Evolutionary conservation across 1,140 invertebrate genomes (phyloP).

Genomic region (Cecropterus lyciades): DNA sequence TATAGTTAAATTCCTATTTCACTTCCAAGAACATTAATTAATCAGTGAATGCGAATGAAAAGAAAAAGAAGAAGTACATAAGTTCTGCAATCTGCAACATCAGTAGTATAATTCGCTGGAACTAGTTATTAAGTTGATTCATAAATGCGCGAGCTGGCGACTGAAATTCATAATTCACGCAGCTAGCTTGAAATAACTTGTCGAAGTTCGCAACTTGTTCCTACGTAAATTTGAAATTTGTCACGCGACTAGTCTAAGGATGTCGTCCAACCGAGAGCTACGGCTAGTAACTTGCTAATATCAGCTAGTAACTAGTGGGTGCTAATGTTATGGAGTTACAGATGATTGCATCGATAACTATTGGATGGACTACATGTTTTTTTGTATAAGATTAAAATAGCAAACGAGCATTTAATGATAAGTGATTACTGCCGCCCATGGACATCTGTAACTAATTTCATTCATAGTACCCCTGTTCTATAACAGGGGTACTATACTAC

Average conservation of each 20-base stretch:
- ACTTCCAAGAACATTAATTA: conserved; percentile 21
- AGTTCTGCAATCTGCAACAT: conserved; percentile 27
- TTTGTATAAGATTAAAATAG: too few relatives aligned
- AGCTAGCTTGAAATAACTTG: conserved; percentile 20
- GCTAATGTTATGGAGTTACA: too few relatives aligned
- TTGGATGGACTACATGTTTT: too few relatives aligned
- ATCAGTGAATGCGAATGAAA: conserved; percentile 17
- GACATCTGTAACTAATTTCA: too few relatives aligned
- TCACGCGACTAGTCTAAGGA: conserved; percentile 14
- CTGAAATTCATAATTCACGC: conserved; percentile 32
- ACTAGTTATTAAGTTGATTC: conserved; percentile 36
- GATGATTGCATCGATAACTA: too few relatives aligned
- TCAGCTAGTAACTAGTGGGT: too few relatives aligned
- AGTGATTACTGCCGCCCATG: too few relatives aligned
- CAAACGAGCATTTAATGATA: too few relatives aligned
- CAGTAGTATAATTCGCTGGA: conserved; percentile 15
- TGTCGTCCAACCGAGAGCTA: background rate
- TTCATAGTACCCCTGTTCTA: too few relatives aligned
- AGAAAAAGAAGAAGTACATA: conserved; percentile 20
- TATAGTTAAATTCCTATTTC: background rate
- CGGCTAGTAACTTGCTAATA: too few relatives aligned
- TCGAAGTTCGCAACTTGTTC: conserved; percentile 28
- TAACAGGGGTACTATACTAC: too few relatives aligned
- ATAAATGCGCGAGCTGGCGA: conserved; percentile 26
- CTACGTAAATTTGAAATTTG: conserved; percentile 25